A percentile compares a stretch with the other conserved stretches of the same genome.
Conservation (phyloP, 2,888 invertebrate species). For the Cybosia mesomella region DNA sequence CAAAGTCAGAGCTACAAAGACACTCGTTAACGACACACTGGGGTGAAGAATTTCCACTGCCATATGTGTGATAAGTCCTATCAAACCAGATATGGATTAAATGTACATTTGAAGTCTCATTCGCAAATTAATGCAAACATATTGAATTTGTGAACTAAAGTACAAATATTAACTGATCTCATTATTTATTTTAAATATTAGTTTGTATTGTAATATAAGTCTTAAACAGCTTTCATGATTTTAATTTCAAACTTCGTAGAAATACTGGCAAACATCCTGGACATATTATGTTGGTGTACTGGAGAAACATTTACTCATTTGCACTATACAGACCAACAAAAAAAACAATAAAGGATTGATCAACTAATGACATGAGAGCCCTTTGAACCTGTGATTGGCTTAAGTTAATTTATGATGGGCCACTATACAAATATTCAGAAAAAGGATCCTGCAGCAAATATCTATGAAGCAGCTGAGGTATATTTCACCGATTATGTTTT, state of each 20-base stretch:
- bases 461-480: too few relatives aligned
- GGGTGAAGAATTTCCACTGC: slow-evolving; percentile 83
- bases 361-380: too few relatives aligned
- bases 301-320: too few relatives aligned
- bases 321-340: too few relatives aligned
- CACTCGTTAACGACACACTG: slow-evolving; percentile 82
- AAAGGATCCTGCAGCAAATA: too few relatives aligned
- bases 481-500: too few relatives aligned
- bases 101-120: slow-evolving; percentile 82
- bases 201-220: slow-evolving; percentile 26
- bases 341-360: too few relatives aligned
- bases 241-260: not conserved
- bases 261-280: not conserved
- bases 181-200: slow-evolving; percentile 39
- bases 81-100: slow-evolving; percentile 81
- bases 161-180: slow-evolving; percentile 53
- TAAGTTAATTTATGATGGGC: too few relatives aligned
- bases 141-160: slow-evolving; percentile 55
- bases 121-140: slow-evolving; percentile 63
- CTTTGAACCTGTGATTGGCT: too few relatives aligned
- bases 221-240: not conserved
- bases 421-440: too few relatives aligned
- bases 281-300: too few relatives aligned
- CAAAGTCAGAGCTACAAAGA: slow-evolving; percentile 78
- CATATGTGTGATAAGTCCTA: slow-evolving; percentile 83